phyloP scores from a whole-genome alignment of 2,113 vertebrate genomes.

The Quiscalus mexicanus region DNA sequence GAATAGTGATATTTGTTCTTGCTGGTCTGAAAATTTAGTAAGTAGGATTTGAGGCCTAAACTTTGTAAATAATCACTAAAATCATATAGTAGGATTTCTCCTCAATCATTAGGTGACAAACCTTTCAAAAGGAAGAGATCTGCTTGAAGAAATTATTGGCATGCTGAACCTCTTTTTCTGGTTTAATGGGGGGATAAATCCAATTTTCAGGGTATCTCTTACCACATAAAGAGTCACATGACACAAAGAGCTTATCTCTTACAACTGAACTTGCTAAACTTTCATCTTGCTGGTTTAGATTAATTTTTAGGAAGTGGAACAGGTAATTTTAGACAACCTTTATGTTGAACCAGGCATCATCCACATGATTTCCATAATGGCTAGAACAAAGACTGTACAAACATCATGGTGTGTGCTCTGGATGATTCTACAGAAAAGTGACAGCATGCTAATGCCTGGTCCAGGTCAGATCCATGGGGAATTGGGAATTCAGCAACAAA shows the following conservation, averaged over 20 bases:
- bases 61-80: neutral
- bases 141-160: neutral
- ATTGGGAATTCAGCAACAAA: neutral
- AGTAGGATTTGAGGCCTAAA: neutral
- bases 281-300: neutral
- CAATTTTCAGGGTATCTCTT: neutral
- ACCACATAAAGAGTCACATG: neutral
- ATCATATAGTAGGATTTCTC: neutral
- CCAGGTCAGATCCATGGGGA: neutral
- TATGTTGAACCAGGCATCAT: neutral
- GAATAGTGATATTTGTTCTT: neutral
- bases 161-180: neutral
- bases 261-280: neutral
- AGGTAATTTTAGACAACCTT: neutral
- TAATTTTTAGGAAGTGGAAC: neutral
- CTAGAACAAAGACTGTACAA: neutral
- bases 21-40: neutral
- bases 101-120: neutral
- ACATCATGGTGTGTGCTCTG: neutral
- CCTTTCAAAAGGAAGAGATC: neutral
- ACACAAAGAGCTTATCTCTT: neutral
- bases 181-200: neutral
- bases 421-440: neutral
- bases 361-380: neutral
- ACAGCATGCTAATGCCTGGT: neutral